Percentiles rank a stretch among this genome's conserved stretches.
Evolutionary conservation across 2,888 invertebrate species (phyloP).

Genomic region (Callosobruchus maculatus): DNA sequence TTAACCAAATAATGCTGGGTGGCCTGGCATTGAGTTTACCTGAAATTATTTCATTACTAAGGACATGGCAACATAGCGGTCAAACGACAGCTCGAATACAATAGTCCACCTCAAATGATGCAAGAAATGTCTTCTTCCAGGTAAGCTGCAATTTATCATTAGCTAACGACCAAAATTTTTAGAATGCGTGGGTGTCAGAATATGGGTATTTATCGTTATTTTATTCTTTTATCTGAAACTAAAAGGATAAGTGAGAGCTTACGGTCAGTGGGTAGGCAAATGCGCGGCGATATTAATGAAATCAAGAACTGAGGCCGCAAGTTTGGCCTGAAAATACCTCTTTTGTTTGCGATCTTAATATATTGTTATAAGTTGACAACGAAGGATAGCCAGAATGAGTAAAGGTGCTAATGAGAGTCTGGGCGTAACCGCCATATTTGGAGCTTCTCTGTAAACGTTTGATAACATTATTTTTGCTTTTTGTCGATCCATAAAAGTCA

Average conservation of each 20-base stretch:
- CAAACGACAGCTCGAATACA: neutral
- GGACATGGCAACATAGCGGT: neutral
- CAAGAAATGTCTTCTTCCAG: neutral
- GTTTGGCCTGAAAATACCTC: neutral
- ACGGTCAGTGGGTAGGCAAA: neutral
- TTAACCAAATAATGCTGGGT: neutral
- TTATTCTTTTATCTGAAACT: neutral
- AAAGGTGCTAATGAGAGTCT: neutral
- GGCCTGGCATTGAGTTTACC: neutral
- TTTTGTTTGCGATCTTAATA: neutral
- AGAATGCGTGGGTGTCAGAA: neutral
- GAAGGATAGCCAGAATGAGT: neutral
- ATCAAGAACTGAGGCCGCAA: neutral
- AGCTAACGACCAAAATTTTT: neutral
- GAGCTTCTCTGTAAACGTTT: neutral
- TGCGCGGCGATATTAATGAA: neutral
- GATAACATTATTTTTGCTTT: no score
- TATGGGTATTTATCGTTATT: neutral
- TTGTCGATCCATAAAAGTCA: no score
- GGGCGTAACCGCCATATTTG: neutral
- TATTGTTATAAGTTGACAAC: neutral
- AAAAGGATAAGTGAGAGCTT: neutral
- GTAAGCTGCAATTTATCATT: neutral
- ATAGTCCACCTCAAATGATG: neutral
- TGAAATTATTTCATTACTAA: neutral